Evolutionary conservation across 64 coral and sea anemone genomes (phyloP), one percentile per base, ranked within the genome.

Genomic region (Montipora efflorescens): DNA sequence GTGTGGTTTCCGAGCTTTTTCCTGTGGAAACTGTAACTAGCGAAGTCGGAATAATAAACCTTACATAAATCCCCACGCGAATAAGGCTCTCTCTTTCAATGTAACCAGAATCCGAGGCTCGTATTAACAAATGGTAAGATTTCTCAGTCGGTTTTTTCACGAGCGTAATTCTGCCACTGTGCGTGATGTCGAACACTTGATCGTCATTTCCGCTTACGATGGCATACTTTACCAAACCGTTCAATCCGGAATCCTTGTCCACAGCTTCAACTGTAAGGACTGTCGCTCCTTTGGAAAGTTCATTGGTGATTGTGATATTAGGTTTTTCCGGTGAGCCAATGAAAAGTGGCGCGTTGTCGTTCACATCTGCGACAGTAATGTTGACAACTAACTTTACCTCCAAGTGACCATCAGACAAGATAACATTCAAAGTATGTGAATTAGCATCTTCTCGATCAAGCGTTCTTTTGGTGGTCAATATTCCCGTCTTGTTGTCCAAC

Each of bases 281-380:
- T 23, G 84, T 93, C 51, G 89, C 87, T 78, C 96, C 96, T 19
- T 75, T 62, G 67, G 67, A 92, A 75, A 93, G 81, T n/a, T 84
- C 82, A 2, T 85, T 75, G 46, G 96, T 79, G 5, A 98, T 48
- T 15, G 90, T 91, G 0, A 98, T 87, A 10, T 90, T 91, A 68
- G 88, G 85, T 5, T 91, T 55, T 3, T 74, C 90, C 61, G 83
- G 43, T 25, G 95, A 76, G 44, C 93, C 96, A 53, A 98, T 77
- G 79, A 98, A 98, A 19, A 91, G 59, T n/a, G 96, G 96, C 19
- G 93, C 50, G 49, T 98, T 98, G 22, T 98, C 96, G 22, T 98
- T 98, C 49, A 59, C 75, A 47, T 98, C 96, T 5, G 71, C 83
- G 47, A 98, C 93, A 4, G 67, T 55, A 23, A 98, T 74, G n/a